Evolutionary conservation across 2,113 vertebrate species (phyloP).

Genomic region (Muntiacus reevesi): DNA sequence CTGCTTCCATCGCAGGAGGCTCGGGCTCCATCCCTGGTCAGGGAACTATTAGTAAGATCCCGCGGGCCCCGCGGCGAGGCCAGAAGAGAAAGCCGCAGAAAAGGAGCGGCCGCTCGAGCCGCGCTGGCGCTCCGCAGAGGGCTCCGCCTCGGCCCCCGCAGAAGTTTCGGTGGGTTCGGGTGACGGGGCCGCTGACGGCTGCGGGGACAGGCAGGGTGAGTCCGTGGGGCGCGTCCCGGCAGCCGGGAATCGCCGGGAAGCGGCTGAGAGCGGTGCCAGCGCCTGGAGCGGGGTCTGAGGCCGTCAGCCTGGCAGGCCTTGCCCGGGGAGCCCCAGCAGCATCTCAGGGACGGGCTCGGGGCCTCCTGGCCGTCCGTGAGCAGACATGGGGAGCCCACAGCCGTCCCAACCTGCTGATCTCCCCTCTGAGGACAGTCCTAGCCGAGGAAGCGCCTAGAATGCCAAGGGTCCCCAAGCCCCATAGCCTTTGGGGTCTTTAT

Average conservation of each 20-base stretch:
- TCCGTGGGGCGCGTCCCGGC: not conserved
- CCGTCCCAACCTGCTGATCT: not conserved
- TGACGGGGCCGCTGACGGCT: not conserved
- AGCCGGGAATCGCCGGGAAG: not conserved
- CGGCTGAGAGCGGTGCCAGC: fast-evolving
- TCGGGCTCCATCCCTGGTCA: not conserved
- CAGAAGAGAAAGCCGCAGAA: fast-evolving
- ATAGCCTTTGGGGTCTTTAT: not conserved
- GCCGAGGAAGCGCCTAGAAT: not conserved
- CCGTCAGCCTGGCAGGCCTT: not conserved
- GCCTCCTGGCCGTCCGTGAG: not conserved
- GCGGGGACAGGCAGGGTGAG: fast-evolving
- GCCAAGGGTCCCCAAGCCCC: not conserved
- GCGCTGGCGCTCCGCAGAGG: not conserved
- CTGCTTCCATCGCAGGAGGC: not conserved
- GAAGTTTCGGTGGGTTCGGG: not conserved
- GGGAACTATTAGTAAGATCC: not conserved
- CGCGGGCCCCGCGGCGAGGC: fast-evolving
- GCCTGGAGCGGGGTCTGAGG: too few species aligned
- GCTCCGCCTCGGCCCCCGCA: not conserved
- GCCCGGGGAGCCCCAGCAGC: not conserved
- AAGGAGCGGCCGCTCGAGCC: not conserved
- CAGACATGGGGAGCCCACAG: not conserved
- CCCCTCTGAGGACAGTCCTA: not conserved
- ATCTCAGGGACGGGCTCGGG: not conserved